Conservation (phyloP, 2,797 vertebrate species). For the Ctenopoma multispine region DNA sequence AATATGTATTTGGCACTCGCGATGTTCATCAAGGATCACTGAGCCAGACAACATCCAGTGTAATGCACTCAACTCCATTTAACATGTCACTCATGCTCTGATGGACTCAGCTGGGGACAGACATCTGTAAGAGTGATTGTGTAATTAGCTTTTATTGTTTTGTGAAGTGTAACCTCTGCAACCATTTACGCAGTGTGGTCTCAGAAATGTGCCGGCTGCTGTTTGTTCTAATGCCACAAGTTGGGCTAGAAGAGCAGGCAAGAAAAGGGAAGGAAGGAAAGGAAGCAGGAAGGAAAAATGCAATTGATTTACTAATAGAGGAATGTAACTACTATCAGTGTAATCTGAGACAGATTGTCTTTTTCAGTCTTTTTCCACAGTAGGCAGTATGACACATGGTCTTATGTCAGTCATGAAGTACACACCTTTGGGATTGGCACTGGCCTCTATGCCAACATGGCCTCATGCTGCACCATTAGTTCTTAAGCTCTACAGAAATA, state of each 20-base stretch:
- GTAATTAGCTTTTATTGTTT: conserved; percentile 48
- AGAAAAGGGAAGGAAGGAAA: conserved; percentile 70
- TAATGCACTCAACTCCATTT: conserved; percentile 45
- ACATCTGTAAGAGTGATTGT: conserved; percentile 37
- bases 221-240: conserved; percentile 76
- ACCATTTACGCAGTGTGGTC: conserved; percentile 53
- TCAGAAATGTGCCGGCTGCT: conserved; percentile 53
- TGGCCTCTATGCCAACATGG: conserved; percentile 10
- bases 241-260: conserved; percentile 44
- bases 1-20: conserved; percentile 20
- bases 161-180: conserved; percentile 44
- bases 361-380: conserved; percentile 58
- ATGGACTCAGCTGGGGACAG: conserved; percentile 60
- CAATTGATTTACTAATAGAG: conserved; percentile 67
- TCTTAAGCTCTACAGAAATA: neutral
- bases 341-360: conserved; percentile 62
- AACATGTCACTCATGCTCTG: conserved; percentile 46
- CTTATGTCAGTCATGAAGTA: conserved; percentile 6
- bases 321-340: conserved; percentile 69
- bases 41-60: conserved; percentile 39
- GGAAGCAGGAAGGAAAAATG: conserved; percentile 70
- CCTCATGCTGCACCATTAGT: neutral
- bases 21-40: conserved; percentile 41
- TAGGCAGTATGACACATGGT: conserved; percentile 33
- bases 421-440: conserved; percentile 1